A percentile compares a stretch with the other conserved stretches of the same genome.
Evolutionary conservation across 1,140 invertebrate species (phyloP).

Genomic region (Wasmannia auropunctata): DNA sequence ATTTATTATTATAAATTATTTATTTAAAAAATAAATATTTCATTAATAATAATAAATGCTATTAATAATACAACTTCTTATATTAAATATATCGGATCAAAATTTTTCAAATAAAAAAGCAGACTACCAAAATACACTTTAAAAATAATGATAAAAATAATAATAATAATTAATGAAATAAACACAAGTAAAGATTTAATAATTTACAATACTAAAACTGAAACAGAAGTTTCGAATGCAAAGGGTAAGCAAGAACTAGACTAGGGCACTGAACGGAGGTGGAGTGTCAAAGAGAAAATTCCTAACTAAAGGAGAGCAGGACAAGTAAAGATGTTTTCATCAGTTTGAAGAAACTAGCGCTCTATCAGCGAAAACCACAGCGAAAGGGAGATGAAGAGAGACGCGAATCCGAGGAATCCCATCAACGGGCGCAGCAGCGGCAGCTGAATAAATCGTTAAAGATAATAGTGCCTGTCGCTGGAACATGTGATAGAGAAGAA

Average conservation of each 20-base stretch:
- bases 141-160: too few relatives aligned
- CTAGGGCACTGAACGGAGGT: background rate
- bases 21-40: background rate
- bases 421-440: background rate
- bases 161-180: background rate
- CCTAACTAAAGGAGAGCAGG: conserved; percentile 10
- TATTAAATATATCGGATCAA: background rate
- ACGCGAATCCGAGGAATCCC: background rate
- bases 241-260: background rate
- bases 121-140: background rate
- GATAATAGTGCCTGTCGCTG: conserved; percentile 28
- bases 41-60: background rate
- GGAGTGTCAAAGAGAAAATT: conserved; percentile 28
- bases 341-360: background rate
- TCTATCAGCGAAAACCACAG: conserved; percentile 24
- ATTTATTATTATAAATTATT: background rate
- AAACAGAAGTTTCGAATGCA: background rate
- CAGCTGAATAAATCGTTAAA: conserved; percentile 55
- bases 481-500: background rate
- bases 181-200: background rate
- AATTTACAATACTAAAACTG: background rate
- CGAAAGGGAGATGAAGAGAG: background rate
- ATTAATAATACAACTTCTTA: background rate
- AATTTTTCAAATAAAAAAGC: background rate
- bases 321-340: background rate